Conservation (phyloP, 2,888 invertebrate species). For the Iphiclides podalirius region DNA sequence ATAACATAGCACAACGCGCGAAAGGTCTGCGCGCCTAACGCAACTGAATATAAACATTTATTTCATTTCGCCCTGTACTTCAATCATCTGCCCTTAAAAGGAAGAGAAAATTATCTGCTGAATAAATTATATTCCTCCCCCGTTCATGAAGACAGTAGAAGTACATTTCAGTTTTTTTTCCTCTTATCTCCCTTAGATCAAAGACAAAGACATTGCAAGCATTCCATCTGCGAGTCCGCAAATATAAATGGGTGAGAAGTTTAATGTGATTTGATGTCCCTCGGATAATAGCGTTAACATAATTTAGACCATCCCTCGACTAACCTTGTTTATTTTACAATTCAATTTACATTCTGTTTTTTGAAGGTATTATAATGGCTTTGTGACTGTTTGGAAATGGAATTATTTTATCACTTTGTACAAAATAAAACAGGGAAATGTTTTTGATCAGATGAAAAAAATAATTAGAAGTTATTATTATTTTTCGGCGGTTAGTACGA, state of each 20-base stretch:
- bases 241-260: slow-evolving; percentile 73
- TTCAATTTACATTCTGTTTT: slow-evolving; percentile 45
- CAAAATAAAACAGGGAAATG: neutral
- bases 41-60: slow-evolving; percentile 60
- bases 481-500: too few relatives aligned
- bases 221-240: slow-evolving; percentile 70
- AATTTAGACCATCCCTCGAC: slow-evolving; percentile 60
- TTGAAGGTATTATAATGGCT: neutral
- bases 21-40: slow-evolving; percentile 17
- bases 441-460: too few relatives aligned
- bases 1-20: slow-evolving; percentile 18
- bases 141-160: slow-evolving; percentile 77
- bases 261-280: slow-evolving; percentile 75
- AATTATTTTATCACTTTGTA: neutral
- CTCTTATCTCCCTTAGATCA: slow-evolving; percentile 70
- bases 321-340: slow-evolving; percentile 64
- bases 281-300: slow-evolving; percentile 68
- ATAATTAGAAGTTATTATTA: too few relatives aligned
- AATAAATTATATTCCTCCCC: slow-evolving; percentile 78
- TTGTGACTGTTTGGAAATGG: slow-evolving; percentile 4
- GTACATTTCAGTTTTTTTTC: slow-evolving; percentile 76
- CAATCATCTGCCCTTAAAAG: slow-evolving; percentile 67
- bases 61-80: slow-evolving; percentile 61
- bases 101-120: slow-evolving; percentile 79
- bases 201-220: slow-evolving; percentile 73